Evolutionary conservation across 2,113 vertebrate genomes (phyloP).

Genomic region (Ceratotherium simum): DNA sequence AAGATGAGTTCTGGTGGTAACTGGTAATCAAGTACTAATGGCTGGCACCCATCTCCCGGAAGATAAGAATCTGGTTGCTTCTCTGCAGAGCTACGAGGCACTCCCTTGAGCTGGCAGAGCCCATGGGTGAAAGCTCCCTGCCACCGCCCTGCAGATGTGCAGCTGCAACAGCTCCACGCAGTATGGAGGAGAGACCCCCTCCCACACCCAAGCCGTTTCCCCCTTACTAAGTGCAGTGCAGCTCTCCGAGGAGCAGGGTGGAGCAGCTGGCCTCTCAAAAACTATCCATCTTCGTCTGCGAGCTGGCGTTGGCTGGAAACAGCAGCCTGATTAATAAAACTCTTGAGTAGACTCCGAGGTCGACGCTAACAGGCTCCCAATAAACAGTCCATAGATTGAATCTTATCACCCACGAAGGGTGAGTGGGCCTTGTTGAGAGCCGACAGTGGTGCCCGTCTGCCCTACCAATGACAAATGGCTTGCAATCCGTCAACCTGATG

Average conservation of each 20-base stretch:
- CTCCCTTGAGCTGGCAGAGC: too few relatives aligned
- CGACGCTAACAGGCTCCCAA: neutral
- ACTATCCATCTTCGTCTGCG: accelerated
- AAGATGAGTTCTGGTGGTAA: neutral
- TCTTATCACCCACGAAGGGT: slow-evolving; percentile 40
- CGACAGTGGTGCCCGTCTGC: neutral
- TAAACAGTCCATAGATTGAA: slow-evolving; percentile 26
- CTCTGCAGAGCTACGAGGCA: accelerated
- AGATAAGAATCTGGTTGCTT: too few relatives aligned
- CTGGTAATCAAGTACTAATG: accelerated
- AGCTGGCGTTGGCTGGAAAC: neutral
- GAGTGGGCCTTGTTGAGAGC: neutral
- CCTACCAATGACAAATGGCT: slow-evolving; percentile 68
- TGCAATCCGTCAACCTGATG: slow-evolving; percentile 53
- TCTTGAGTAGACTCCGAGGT: neutral
- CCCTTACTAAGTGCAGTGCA: accelerated
- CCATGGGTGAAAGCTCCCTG: accelerated
- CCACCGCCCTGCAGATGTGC: neutral
- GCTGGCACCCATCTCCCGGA: accelerated
- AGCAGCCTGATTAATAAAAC: slow-evolving; percentile 57
- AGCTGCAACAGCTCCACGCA: accelerated
- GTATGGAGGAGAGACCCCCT: accelerated
- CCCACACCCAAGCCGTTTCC: accelerated
- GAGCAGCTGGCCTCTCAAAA: neutral
- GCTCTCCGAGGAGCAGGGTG: neutral